These are phyloP conservation scores for Anthrax anthrax DNA, from an alignment of 2,888 invertebrate species.

Conservation along the genomic window DNA sequence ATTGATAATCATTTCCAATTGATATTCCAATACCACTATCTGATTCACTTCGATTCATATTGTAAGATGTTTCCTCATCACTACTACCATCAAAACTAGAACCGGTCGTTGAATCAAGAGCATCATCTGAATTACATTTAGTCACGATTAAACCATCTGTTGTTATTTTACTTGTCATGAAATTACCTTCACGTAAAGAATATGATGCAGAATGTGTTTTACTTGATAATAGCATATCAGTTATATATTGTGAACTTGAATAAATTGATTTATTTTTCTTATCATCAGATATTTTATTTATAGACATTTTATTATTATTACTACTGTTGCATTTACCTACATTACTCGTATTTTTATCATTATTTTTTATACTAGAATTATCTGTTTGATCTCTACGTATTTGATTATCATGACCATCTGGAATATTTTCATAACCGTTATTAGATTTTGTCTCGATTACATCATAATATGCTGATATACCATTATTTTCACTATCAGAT, in stretches of 20 bases:
- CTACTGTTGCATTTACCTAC: background rate
- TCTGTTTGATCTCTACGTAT: slow-evolving; percentile 11
- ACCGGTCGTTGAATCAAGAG: slow-evolving; percentile 32
- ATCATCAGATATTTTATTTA: background rate
- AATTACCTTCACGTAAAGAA: slow-evolving; percentile 32
- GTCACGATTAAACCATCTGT: slow-evolving; percentile 34
- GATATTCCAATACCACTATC: slow-evolving; percentile 35
- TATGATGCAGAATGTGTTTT: slow-evolving; percentile 33
- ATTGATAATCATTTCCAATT: slow-evolving; percentile 26
- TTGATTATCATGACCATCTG: slow-evolving; percentile 20
- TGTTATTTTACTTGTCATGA: slow-evolving; percentile 35
- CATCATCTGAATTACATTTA: slow-evolving; percentile 33
- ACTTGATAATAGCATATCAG: slow-evolving; percentile 31
- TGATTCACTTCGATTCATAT: slow-evolving; percentile 34
- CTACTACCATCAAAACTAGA: slow-evolving; percentile 35
- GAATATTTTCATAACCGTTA: slow-evolving; percentile 27
- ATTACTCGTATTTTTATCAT: background rate
- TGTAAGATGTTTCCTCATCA: slow-evolving; percentile 34
- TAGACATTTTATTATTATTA: slow-evolving; percentile 4
- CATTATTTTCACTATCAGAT: slow-evolving; percentile 41
- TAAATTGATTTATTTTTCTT: slow-evolving; percentile 15
- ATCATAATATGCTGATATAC: slow-evolving; percentile 33
- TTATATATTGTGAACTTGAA: slow-evolving; percentile 31
- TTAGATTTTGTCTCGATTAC: slow-evolving; percentile 28
- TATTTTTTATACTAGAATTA: background rate